Base-by-base conservation (phyloP, 35 echinoderm and acorn worm species). In the Eucidaris tribuloides region DNA sequence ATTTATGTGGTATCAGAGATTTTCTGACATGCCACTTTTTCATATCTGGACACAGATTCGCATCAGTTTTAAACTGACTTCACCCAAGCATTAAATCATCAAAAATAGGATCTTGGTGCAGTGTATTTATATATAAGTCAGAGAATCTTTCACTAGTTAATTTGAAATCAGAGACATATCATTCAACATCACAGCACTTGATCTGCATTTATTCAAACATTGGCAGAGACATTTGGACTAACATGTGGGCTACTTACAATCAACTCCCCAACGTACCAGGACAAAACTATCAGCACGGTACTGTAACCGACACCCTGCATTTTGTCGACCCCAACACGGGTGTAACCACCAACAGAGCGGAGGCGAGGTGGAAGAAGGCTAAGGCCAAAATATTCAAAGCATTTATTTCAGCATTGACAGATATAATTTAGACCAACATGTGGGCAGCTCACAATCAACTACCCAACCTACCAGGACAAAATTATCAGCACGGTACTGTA, bases 241-340 rank as follows among this genome's bases (percentile, higher is more conserved):
- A 52, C 42, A 80, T 80, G 78, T 80, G 78, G 78, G 32, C 17
- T 4, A 49, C 78, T 1, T 80, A 80, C 31, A 57, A 57, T 19
- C 14, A 80, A 18, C 50, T 80, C 19, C 44, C 42, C 1, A 80
- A 80, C 78, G 31, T 68, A 34, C 4, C 64, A 2, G 27, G 13
- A 55, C 7, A 30, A 35, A n/a, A n/a, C n/a, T 80, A 80, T 37
- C 45, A 55, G n/a, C 78, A 80, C 54, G 78, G 78, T 5, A 36
- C 32, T 2, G 78, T 80, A 24, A 80, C 52, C 78, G 45, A 80
- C 38, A 80, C 78, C 1, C 19, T 49, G 1, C n/a, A 80, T 28
- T 80, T 80, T 36, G 78, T 80, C 20, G 46, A 80, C 27, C 78
- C 78, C 2, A 49, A 80, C 30, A 80, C 78, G 2, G 78, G 78